Percentiles rank a stretch among this genome's conserved stretches.
Conservation (phyloP, 2,888 invertebrate genomes). For the Theodoxus fluviatilis region DNA sequence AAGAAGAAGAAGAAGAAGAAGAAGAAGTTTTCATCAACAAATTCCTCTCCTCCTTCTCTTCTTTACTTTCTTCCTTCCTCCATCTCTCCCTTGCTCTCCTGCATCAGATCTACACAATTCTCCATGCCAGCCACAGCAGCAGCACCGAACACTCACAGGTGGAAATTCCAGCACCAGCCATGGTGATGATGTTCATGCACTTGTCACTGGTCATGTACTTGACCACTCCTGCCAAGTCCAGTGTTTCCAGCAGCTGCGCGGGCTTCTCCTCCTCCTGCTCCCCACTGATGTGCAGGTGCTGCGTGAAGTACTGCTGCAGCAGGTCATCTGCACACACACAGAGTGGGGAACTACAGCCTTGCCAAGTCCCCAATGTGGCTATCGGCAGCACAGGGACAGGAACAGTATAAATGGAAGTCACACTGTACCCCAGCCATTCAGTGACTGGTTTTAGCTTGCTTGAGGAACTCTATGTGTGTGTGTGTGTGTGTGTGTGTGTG, state of each 20-base stretch:
- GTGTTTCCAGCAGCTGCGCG: conserved; percentile 73
- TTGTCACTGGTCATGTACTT: conserved; percentile 79
- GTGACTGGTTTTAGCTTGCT: not conserved
- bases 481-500: not conserved
- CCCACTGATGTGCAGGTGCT: not conserved
- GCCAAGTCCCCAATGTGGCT: too few species aligned
- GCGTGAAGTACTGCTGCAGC: conserved; percentile 10
- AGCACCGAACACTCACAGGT: conserved; percentile 82
- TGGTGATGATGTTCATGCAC: conserved; percentile 86
- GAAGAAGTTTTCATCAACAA: conserved; percentile 14
- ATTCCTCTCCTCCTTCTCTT: not conserved
- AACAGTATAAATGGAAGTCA: too few species aligned
- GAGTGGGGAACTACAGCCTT: too few species aligned
- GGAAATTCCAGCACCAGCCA: conserved; percentile 96
- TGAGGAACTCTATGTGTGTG: not conserved
- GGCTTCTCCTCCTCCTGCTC: conserved; percentile 17
- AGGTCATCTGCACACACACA: too few species aligned
- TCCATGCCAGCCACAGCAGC: too few species aligned
- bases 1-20: conserved; percentile 14
- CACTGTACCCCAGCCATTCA: not conserved
- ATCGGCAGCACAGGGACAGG: too few species aligned
- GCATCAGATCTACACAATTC: not conserved
- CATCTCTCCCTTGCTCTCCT: not conserved
- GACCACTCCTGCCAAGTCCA: conserved; percentile 77
- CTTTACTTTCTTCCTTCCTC: not conserved